Base-by-base conservation (phyloP, 2,888 invertebrate genomes). In the Diloba caeruleocephala region DNA sequence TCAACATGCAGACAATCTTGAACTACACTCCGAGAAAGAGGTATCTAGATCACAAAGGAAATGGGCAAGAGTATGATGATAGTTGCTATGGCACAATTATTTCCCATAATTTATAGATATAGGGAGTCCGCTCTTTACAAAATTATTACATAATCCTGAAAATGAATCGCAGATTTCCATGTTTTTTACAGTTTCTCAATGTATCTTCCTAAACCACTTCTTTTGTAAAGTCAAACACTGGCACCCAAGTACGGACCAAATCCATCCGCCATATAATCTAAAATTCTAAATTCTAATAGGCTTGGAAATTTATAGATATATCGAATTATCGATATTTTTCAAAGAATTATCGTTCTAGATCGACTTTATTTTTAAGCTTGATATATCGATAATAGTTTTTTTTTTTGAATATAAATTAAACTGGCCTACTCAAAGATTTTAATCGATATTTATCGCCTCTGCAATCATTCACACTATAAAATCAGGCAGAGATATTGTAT, bases 21-120 rank as follows among this genome's bases (percentile, higher is more conserved):
- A 64, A 66, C 42, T 58, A 53, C 67, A 78, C 74, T 75, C 63
- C 59, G 51, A 58, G 48, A 79, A 79, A 78, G 79, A 74, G 73
- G 62, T 82, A 89, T 74, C 80, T 84, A 84, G 85, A 89, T 89
- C 92, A 92, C 92, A 93, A 93, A 93, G 92, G 89, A 92, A 91
- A 88, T 81, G 84, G 83, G 80, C 74, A 81, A 81, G 80, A 81
- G 45, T 74, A 74, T 78, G 71, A 74, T 73, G 78, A 74, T 78
- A 72, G 82, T 82, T 84, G 78, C 82, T 85, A 86, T 82, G 86
- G 83, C 82, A 81, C 81, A 68, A 72, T 65, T 50, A 71, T 65
- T 74, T 76, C 66, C 65, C 41, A 63, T 62, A 12, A 49, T 31
- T 17, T 38, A 36, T 41, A 4, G 28, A 34, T 1, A n/a, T n/a